Conservation (phyloP, 1,140 invertebrate genomes). For the Zaprionus ornatus region DNA sequence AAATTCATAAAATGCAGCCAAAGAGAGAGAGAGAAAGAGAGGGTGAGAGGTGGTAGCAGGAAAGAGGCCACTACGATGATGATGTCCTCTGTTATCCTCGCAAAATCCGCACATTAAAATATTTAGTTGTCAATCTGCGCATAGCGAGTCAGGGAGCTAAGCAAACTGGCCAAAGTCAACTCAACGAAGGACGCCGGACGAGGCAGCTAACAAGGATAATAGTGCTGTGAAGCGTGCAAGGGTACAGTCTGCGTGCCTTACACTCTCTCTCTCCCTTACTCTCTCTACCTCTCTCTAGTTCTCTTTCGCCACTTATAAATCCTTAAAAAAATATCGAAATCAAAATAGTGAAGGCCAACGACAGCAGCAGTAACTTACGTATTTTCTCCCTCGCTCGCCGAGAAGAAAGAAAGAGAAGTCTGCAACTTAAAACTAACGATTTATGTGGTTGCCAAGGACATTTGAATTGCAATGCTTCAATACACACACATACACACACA, state of each 20-base stretch:
- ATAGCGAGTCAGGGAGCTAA: neutral
- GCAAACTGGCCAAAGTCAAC: conserved; percentile 44
- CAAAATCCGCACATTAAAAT: conserved; percentile 57
- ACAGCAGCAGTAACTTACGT: conserved; percentile 10
- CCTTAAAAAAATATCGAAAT: conserved; percentile 61
- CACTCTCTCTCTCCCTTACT: neutral
- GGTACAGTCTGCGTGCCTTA: neutral
- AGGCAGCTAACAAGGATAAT: conserved; percentile 44
- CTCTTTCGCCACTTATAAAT: conserved; percentile 40
- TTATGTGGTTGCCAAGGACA: conserved; percentile 61
- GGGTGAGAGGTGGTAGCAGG: neutral
- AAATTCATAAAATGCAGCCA: conserved; percentile 54
- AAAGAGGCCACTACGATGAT: neutral
- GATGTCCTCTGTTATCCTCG: conserved; percentile 54
- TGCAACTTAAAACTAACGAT: conserved; percentile 57
- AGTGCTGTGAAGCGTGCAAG: conserved; percentile 21
- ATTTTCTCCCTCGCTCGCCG: neutral
- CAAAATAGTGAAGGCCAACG: conserved; percentile 42
- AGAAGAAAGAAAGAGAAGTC: neutral
- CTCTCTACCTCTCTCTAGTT: neutral
- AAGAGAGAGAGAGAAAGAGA: neutral
- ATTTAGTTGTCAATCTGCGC: conserved; percentile 61
- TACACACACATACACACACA: neutral
- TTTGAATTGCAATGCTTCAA: conserved; percentile 50
- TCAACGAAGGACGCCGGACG: conserved; percentile 41